Evolutionary conservation across 2,113 vertebrate species (phyloP), one percentile per base, ranked within the genome.

Genomic region (Alexandromys fortis): DNA sequence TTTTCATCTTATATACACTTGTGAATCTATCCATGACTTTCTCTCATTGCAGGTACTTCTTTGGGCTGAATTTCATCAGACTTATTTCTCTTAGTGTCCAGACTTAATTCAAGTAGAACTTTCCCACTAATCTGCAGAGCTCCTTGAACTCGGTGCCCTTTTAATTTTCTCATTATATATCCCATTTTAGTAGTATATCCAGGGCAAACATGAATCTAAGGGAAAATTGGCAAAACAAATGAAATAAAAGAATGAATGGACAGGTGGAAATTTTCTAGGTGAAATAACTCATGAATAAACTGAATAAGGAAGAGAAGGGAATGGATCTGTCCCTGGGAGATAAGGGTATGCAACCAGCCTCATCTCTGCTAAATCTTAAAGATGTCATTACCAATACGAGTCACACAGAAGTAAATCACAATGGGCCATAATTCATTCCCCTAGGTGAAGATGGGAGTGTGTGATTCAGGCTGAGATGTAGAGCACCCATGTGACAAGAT

Each of bases 331-430:
- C 13, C 7, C n/a, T 38, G 65, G 12, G n/a, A 85, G 76, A 92
- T 92, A 6, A 47, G 5, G 0, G 7, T 10, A 28, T 61, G 24
- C 1, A 7, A 2, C 7, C 61, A 35, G 8, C 7, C n/a, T 77
- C 42, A 47, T 91, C 42, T 89, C 67, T 82, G 58, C 33, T 86
- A 93, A 91, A 58, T 58, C 10, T n/a, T 58, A 82, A 76, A 91
- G 22, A 65, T 63, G 13, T 49, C 30, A n/a, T 63, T 76, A 49
- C 65, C 86, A 73, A 26, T 52, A 49, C 12, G 73, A 67, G 33
- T 58, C 30, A 85, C 21, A n/a, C 17, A 26, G 13, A 28, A 75
- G 47, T 3, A 85, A 89, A 82, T 52, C 17, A 73, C 13, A 87
- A 65, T 61, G 30, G 24, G 5, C n/a, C 42, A 26, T 90, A 42